Conservation (phyloP, 2,797 vertebrate genomes). For the Adelosebastes latens region DNA sequence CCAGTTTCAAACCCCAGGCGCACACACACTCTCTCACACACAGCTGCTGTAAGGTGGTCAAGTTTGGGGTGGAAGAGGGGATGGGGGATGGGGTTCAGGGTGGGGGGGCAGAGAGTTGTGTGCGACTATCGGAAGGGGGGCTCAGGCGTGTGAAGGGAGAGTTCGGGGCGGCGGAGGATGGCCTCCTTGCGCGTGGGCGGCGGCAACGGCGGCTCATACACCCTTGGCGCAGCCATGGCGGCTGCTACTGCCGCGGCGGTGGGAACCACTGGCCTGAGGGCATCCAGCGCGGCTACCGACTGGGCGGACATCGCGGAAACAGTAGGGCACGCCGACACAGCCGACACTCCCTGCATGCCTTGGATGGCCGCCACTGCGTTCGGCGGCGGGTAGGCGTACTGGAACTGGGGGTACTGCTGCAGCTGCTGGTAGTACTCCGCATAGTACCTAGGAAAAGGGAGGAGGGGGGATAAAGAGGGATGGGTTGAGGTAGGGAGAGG, state of each 20-base stretch:
- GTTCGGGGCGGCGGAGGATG: slow-evolving; percentile 88
- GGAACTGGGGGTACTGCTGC: slow-evolving; percentile 86
- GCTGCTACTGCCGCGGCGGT: slow-evolving; percentile 81
- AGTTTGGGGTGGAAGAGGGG: slow-evolving; percentile 58
- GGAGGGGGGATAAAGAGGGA: neutral
- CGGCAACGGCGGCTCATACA: slow-evolving; percentile 86
- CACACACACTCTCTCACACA: slow-evolving; percentile 26
- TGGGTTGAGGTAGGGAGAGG: neutral
- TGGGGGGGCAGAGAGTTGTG: slow-evolving; percentile 63
- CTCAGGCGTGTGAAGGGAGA: slow-evolving; percentile 89
- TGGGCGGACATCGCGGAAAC: slow-evolving; percentile 68
- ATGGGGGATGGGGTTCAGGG: slow-evolving; percentile 55
- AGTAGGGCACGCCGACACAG: slow-evolving; percentile 41
- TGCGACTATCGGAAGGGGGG: slow-evolving; percentile 87
- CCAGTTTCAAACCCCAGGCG: slow-evolving; percentile 49
- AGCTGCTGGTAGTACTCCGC: slow-evolving; percentile 85
- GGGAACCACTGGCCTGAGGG: slow-evolving; percentile 85
- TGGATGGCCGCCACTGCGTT: slow-evolving; percentile 68
- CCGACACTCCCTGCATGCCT: slow-evolving; percentile 64
- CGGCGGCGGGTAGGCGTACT: slow-evolving; percentile 80
- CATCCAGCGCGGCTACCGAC: slow-evolving; percentile 79
- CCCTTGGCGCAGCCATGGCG: slow-evolving; percentile 80
- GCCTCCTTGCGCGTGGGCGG: slow-evolving; percentile 87
- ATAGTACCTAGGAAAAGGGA: slow-evolving; percentile 71
- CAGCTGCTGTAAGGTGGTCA: slow-evolving; percentile 76